Evolutionary conservation across 2,797 vertebrate species (phyloP), one percentile per base, ranked within the genome.

Genomic region (Oryzias dopingdopingensis): DNA sequence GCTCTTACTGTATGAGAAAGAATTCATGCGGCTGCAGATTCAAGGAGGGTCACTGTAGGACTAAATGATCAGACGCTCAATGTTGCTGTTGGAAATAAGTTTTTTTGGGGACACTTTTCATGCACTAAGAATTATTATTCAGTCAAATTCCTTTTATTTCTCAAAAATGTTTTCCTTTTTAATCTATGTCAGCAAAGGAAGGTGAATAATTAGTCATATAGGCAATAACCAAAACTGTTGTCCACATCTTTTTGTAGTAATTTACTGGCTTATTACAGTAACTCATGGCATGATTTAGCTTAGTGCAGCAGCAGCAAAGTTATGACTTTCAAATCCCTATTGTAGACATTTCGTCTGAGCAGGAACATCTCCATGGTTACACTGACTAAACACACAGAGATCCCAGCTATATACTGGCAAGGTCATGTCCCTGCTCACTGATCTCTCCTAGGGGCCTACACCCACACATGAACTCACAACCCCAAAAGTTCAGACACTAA

Each of bases 241-340:
- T 47, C 4, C 12, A 47, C 65, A 43, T 50, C 14, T 49, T 62
- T 49, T 49, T 65, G 49, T 72, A 56, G 81, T 59, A 42, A 17
- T 77, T 74, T 56, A 60, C 65, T 74, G 82, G 67, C 75, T 60
- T 56, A 63, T 74, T 75, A 67, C 76, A 65, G 76, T 79, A 76
- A 80, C 65, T 73, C 70, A 45, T 51, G 72, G 62, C 75, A 80
- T 74, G 75, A 83, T 78, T 69, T 80, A 81, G 67, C 79, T 82
- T 66, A 70, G 66, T 72, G 84, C 70, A 62, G 72, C 32, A 74
- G 75, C 70, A 37, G 74, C 74, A 6, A 29, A 29, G 26, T 86
- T 87, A 86, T 84, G 81, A 88, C 78, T 87, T 83, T 81, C 70
- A 87, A 86, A 87, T 88, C 83, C 83, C 68, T 48, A 41, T 64